phyloP scores from a whole-genome alignment of 2,888 invertebrate genomes.

The Leptarthrus brevirostris region DNA sequence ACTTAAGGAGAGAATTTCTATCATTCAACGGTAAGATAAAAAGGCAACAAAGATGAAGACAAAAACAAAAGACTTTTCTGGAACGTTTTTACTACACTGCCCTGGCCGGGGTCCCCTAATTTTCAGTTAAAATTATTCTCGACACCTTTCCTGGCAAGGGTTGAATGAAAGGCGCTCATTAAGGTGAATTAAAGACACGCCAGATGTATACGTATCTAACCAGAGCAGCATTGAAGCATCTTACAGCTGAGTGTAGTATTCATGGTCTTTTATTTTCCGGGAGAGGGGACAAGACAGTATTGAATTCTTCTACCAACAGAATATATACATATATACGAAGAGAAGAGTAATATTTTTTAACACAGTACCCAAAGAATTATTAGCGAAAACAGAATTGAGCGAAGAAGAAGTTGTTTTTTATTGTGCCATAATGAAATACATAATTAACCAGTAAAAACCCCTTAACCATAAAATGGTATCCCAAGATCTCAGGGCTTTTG shows the following conservation, averaged over 20 bases:
- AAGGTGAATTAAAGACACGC: slow-evolving; percentile 25
- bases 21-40: slow-evolving; percentile 18
- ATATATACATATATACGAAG: no score
- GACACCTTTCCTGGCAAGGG: slow-evolving; percentile 8
- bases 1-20: slow-evolving; percentile 24
- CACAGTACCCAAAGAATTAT: background rate
- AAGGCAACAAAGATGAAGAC: background rate
- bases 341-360: no score
- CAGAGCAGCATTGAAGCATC: no score
- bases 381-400: background rate
- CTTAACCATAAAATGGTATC: slow-evolving; percentile 22
- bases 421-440: slow-evolving; percentile 39
- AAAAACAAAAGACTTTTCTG: background rate
- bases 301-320: no score
- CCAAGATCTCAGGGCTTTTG: slow-evolving; percentile 16
- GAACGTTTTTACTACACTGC: background rate
- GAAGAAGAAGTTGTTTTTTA: slow-evolving; percentile 22
- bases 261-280: no score
- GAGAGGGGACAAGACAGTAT: no score
- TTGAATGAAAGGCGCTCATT: slow-evolving; percentile 27
- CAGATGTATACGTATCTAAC: slow-evolving; percentile 5
- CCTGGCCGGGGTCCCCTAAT: background rate
- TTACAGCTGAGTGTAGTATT: background rate
- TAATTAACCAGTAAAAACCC: slow-evolving; percentile 33
- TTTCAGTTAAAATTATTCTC: slow-evolving; percentile 38